Percentiles rank a stretch among this genome's conserved stretches.
Evolutionary conservation across 1,140 invertebrate genomes (phyloP).

Genomic region (Bradysia coprophila): DNA sequence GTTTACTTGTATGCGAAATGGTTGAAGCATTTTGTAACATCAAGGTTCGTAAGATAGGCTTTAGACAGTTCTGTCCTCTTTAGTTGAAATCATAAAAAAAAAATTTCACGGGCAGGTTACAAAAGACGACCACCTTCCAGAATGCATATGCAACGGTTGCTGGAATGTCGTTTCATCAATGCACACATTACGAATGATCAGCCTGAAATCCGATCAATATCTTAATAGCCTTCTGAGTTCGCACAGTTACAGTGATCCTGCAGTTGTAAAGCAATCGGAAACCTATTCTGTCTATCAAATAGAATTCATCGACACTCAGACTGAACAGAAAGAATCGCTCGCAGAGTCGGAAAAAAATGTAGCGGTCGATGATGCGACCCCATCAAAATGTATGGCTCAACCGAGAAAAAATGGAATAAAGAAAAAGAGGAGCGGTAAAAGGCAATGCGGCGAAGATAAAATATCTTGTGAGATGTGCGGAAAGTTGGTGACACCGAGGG

Average conservation of each 20-base stretch:
- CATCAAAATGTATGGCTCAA: not conserved
- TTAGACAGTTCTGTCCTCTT: no score
- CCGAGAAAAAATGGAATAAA: not conserved
- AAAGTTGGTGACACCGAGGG: not conserved
- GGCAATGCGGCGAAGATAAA: not conserved
- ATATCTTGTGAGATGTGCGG: not conserved
- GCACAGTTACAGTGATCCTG: not conserved
- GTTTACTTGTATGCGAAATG: no score
- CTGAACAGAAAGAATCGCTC: not conserved
- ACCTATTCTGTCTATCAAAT: not conserved
- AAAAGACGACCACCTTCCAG: no score
- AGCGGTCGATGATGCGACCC: not conserved
- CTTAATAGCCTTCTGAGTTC: not conserved
- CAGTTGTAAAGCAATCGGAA: not conserved
- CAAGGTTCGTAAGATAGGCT: no score
- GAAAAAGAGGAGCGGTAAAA: not conserved
- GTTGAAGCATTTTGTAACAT: no score
- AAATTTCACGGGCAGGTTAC: no score
- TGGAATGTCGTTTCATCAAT: no score
- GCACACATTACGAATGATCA: not conserved
- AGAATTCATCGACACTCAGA: not conserved
- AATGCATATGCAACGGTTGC: no score
- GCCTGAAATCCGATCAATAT: not conserved
- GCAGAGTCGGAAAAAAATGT: not conserved
- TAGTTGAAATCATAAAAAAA: no score